Base-by-base conservation (phyloP, 2,797 vertebrate species). In the Channallabes apus region DNA sequence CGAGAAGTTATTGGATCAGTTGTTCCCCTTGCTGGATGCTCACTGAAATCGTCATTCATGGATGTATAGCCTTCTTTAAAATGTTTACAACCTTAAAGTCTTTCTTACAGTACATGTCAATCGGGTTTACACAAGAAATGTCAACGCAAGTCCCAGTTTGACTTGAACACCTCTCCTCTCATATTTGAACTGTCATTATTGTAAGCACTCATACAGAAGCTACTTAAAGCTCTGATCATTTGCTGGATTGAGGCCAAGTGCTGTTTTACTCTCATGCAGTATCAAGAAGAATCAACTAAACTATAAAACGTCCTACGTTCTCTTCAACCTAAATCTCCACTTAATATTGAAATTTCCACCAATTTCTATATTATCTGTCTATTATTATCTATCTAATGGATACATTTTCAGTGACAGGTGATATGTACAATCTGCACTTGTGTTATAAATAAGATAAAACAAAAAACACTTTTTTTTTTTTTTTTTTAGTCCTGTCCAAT, bases 181-280 rank as follows among this genome's bases (percentile, higher is more conserved):
- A 46, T 46, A 46, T 46, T 62, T 12, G 22, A 61, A 32, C 58
- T 17, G 75, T 7, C 32, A 38, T 78, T 38, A 78, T 38, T 61
- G 15, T 61, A 78, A 78, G 75, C 75, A n/a, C 29, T 78, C 56
- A 78, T 38, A 32, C 56, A 78, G 56, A 35, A 78, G 29, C 6
- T 78, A 15, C 76, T 78, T 17, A 61, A 6, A 2, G 29, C 56
- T 59, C 58, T 38, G 58, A 78, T 78, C 76, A 35, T 78, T 61
- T 78, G 56, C 59, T 61, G 76, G 56, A 78, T 61, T 59, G 54
- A 61, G 32, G 56, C 22, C 76, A n/a, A 77, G 58, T 38, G 56
- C 2, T 38, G 32, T 35, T 61, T 59, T 32, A 24, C 29, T 59
- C 56, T 35, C 32, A 61, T 38, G 6, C 76, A 4, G 9, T 77